Conservation (phyloP, 2,888 invertebrate genomes). For the Pammene aurita region DNA sequence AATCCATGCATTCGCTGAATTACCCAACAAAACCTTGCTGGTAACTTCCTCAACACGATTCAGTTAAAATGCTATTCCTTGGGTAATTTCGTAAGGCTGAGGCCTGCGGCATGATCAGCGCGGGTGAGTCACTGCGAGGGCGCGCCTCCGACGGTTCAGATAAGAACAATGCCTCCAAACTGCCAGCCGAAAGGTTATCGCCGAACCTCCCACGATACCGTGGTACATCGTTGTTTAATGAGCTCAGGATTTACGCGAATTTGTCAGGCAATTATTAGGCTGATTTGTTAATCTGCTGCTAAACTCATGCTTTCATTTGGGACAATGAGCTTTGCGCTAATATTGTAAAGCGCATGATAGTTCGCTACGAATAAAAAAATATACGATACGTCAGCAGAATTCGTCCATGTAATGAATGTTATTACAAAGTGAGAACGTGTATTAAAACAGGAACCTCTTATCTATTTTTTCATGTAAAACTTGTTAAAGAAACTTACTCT, state of each 20-base stretch:
- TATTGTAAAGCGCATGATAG: too few species aligned
- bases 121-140: constrained; percentile 60
- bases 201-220: constrained; percentile 35
- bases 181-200: constrained; percentile 45
- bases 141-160: constrained; percentile 49
- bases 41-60: constrained; percentile 65
- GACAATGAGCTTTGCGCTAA: too few species aligned
- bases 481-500: too few species aligned
- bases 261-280: constrained; percentile 18
- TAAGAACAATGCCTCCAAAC: constrained; percentile 54
- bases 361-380: too few species aligned
- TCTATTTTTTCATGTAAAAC: too few species aligned
- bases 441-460: too few species aligned
- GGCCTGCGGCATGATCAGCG: constrained; percentile 61
- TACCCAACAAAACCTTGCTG: constrained; percentile 58
- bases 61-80: constrained; percentile 57
- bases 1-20: constrained; percentile 49
- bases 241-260: constrained; percentile 17
- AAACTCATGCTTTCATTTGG: background rate
- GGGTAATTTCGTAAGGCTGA: constrained; percentile 61
- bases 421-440: too few species aligned
- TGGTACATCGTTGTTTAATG: constrained; percentile 21
- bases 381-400: too few species aligned
- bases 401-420: too few species aligned
- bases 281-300: too few species aligned